Evolutionary conservation across 2,888 invertebrate genomes (phyloP).

Genomic region (Carcina quercana): DNA sequence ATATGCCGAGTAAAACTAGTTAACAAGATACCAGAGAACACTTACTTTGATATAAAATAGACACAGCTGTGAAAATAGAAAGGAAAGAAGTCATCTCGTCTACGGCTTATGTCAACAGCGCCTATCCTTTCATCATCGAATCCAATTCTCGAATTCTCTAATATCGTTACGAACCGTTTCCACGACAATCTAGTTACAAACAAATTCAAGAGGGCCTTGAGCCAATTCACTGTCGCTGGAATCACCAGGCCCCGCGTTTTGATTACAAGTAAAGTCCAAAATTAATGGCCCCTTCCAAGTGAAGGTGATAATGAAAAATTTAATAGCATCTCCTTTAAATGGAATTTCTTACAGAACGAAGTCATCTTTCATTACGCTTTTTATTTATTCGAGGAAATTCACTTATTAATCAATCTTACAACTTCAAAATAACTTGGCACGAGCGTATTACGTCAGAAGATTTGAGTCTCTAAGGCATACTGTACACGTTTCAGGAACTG

Average conservation of each 20-base stretch:
- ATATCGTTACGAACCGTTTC: slow-evolving; percentile 20
- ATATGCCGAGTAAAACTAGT: too few species aligned
- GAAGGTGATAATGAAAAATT: slow-evolving; percentile 55
- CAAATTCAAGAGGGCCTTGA: slow-evolving; percentile 48
- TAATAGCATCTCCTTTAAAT: slow-evolving; percentile 43
- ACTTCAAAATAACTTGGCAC: too few species aligned
- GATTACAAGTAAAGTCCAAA: slow-evolving; percentile 46
- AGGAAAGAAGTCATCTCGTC: slow-evolving; percentile 37
- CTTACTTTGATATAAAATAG: slow-evolving; percentile 55
- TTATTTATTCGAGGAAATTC: too few species aligned
- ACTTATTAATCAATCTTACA: too few species aligned
- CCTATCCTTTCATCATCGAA: slow-evolving; percentile 17
- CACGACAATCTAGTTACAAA: slow-evolving; percentile 32
- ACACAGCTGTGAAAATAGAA: slow-evolving; percentile 39
- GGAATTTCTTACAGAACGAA: slow-evolving; percentile 42
- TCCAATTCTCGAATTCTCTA: slow-evolving; percentile 15
- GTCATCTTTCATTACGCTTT: slow-evolving; percentile 9
- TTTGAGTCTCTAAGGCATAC: too few species aligned
- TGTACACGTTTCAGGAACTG: too few species aligned
- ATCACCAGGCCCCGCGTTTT: slow-evolving; percentile 35
- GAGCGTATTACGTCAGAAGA: too few species aligned
- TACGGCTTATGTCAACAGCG: background rate
- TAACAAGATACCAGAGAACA: too few species aligned
- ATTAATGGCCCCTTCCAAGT: slow-evolving; percentile 42
- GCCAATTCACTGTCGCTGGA: slow-evolving; percentile 34